Conservation (phyloP, 2,888 invertebrate species). For the Cordilura impudica region DNA sequence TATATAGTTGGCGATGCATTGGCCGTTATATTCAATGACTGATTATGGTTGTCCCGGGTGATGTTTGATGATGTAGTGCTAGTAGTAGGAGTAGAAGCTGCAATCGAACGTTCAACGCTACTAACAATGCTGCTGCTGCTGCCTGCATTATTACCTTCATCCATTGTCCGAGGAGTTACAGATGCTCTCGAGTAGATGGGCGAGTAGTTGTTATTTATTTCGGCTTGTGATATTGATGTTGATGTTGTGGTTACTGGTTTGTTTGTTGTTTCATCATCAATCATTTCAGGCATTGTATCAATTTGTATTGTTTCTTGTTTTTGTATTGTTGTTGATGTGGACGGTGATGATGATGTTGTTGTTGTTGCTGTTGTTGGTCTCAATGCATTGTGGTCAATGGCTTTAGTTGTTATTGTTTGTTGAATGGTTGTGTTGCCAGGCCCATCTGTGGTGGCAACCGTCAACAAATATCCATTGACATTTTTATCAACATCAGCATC, state of each 20-base stretch:
- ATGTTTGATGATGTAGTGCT: conserved; percentile 21
- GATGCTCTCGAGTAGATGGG: neutral
- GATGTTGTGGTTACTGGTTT: conserved; percentile 50
- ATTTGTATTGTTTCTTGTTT: conserved; percentile 47
- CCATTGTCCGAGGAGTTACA: neutral
- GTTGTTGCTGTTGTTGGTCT: neutral
- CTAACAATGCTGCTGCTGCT: conserved; percentile 1
- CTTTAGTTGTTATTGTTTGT: conserved; percentile 9
- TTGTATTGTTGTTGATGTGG: conserved; percentile 18
- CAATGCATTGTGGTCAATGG: conserved; percentile 5
- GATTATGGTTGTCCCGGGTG: conserved; percentile 50
- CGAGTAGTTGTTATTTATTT: neutral
- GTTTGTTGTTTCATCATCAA: conserved; percentile 61
- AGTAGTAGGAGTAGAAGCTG: neutral
- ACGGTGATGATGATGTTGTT: conserved; percentile 16
- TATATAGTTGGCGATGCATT: conserved; percentile 23
- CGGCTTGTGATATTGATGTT: conserved; percentile 8
- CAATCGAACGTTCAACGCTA: conserved; percentile 7
- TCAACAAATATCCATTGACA: neutral
- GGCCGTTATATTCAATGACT: conserved; percentile 38
- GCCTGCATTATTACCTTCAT: conserved; percentile 8
- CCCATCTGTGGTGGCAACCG: neutral
- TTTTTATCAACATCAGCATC: conserved; percentile 11
- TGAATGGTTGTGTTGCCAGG: neutral
- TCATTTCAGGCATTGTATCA: conserved; percentile 47